Evolutionary conservation across 2,888 invertebrate species (phyloP).

Genomic region (Synergus laeviventris): DNA sequence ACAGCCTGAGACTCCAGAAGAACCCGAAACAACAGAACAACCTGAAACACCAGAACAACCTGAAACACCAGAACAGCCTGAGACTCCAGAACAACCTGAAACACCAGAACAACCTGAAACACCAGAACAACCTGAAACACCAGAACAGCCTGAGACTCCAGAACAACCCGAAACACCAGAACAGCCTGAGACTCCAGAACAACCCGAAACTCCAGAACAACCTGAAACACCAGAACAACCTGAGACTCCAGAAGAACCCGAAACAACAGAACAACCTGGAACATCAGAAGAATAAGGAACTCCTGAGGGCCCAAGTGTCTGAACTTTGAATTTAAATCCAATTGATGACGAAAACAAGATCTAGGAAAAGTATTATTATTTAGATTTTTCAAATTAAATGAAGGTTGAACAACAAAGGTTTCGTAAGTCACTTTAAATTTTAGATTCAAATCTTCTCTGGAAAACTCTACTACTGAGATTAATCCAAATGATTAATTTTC

Average conservation of each 20-base stretch:
- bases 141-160: neutral
- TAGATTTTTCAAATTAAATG: neutral
- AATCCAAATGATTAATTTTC: neutral
- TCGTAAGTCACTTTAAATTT: neutral
- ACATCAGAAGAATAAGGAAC: neutral
- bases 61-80: neutral
- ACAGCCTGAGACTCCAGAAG: neutral
- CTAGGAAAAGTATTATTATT: conserved; percentile 33
- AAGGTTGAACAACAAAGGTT: conserved; percentile 13
- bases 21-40: neutral
- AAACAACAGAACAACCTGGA: neutral
- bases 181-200: conserved; percentile 2
- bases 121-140: neutral
- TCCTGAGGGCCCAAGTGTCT: neutral
- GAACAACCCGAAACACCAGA: conserved; percentile 4
- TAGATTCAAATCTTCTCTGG: neutral
- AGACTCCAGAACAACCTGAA: neutral
- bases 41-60: neutral
- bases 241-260: neutral
- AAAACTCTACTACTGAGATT: neutral
- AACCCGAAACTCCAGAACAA: neutral
- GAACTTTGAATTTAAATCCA: conserved; percentile 7
- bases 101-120: conserved; percentile 6
- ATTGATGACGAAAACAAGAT: neutral
- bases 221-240: neutral